Evolutionary conservation across 2,888 invertebrate genomes (phyloP), one percentile per base, ranked within the genome.

Genomic region (Arenicola marina): DNA sequence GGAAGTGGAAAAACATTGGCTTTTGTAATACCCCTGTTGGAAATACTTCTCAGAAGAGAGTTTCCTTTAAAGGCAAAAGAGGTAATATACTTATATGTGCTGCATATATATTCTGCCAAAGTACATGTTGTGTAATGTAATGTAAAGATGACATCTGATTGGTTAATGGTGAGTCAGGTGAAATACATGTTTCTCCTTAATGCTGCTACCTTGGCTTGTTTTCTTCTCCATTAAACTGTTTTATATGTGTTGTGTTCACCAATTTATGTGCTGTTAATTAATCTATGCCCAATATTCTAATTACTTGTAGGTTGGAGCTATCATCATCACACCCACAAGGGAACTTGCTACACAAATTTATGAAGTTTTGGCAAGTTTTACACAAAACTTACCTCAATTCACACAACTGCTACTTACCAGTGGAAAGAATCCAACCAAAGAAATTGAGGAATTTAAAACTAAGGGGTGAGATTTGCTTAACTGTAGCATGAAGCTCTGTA

Each of bases 1-100:
- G 99, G 99, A 2, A 97, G 97, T 69, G 99, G 99, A 0, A 99
- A 99, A 85, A 99, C 98, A 0, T 84, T 99, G 44, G 95, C 98
- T 0, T 99, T 98, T 83, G 85, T 98, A 15, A 89, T 99, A 48
- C 99, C 99, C 0, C 83, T 95, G 76, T 76, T 99, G 56, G 93
- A 98, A 85, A 89, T 95, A 75, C 84, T 99, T 55, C 65, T 68
- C 32, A 65, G 68, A 31, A 76, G 80, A 65, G 76, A 79, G 51
- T 68, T 67, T 2, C 62, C 69, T 26, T 67, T 79, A 67, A 80
- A 79, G 58, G 80, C 77, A 65, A 69, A 78, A 57, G 81, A 84
- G 69, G 81, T 80, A 58, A 3, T n/a, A n/a, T n/a, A n/a, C n/a
- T n/a, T n/a, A n/a, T n/a, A n/a, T n/a, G n/a, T n/a, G n/a, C n/a